Percentiles rank a stretch among this genome's conserved stretches.
Conservation (phyloP, 1,140 invertebrate species). For the Uloborus diversus region DNA sequence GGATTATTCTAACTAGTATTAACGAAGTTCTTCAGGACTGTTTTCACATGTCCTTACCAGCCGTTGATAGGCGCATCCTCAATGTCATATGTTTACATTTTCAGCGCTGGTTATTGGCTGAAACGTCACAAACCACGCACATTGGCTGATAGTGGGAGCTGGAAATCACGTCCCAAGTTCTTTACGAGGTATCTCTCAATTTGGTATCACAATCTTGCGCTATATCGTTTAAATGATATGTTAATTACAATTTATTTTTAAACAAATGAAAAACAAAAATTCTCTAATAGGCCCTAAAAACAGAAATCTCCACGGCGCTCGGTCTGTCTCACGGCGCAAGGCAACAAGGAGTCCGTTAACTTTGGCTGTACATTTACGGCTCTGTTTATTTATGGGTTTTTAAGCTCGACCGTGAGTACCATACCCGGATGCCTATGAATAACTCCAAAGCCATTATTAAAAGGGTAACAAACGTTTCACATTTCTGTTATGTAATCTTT, state of each 20-base stretch:
- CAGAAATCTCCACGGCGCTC: background rate
- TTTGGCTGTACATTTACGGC: background rate
- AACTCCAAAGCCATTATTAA: no score
- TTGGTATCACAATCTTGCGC: conserved; percentile 37
- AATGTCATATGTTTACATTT: no score
- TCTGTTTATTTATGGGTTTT: no score
- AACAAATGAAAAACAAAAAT: background rate
- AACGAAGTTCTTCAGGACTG: background rate
- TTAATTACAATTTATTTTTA: conserved; percentile 27
- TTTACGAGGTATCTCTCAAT: conserved; percentile 1
- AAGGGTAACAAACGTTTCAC: no score
- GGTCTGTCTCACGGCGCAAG: conserved; percentile 21
- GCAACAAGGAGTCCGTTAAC: conserved; percentile 10
- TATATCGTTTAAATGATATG: conserved; percentile 31
- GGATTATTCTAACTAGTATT: conserved; percentile 8
- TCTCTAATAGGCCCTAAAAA: background rate
- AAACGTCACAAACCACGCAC: no score
- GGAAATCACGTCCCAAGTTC: no score
- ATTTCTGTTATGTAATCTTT: no score
- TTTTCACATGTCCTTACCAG: no score
- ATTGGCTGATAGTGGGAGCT: no score
- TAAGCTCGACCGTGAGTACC: conserved; percentile 32
- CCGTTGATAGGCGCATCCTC: no score
- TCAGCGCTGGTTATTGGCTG: no score
- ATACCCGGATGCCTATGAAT: no score